These are phyloP conservation scores for Vicugna pacos DNA, from an alignment of 2,113 vertebrate species.

Conservation along the genomic window DNA sequence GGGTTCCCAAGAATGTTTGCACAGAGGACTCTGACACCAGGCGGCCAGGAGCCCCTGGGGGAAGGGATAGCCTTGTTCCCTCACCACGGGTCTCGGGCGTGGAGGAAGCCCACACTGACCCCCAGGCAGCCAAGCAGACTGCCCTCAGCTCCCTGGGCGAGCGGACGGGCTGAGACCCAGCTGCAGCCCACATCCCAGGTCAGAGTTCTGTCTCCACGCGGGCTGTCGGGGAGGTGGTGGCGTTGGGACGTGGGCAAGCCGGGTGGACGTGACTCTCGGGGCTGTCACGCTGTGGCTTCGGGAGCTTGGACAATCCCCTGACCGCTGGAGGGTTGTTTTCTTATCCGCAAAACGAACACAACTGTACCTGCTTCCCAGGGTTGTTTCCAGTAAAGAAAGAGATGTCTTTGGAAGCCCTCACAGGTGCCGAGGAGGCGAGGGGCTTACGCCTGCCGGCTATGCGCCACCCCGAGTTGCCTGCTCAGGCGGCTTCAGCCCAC, in stretches of 20 bases:
- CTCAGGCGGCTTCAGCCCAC: rapidly evolving
- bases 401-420: rapidly evolving
- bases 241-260: rapidly evolving
- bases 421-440: rapidly evolving
- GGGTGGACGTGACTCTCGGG: rapidly evolving
- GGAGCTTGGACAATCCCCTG: neutral
- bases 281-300: neutral
- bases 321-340: neutral
- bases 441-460: neutral
- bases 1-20: neutral
- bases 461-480: rapidly evolving
- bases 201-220: rapidly evolving
- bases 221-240: rapidly evolving
- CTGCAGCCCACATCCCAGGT: rapidly evolving
- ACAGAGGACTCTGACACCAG: neutral
- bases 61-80: neutral
- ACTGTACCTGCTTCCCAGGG: rapidly evolving
- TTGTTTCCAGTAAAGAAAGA: rapidly evolving
- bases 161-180: rapidly evolving
- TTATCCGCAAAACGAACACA: neutral
- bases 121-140: too few relatives aligned
- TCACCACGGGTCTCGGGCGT: rapidly evolving
- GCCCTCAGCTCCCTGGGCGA: rapidly evolving
- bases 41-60: rapidly evolving
- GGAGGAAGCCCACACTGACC: neutral